These are phyloP conservation scores for Oxycera nigricornis DNA, from an alignment of 2,888 invertebrate genomes.

Conservation along the genomic window DNA sequence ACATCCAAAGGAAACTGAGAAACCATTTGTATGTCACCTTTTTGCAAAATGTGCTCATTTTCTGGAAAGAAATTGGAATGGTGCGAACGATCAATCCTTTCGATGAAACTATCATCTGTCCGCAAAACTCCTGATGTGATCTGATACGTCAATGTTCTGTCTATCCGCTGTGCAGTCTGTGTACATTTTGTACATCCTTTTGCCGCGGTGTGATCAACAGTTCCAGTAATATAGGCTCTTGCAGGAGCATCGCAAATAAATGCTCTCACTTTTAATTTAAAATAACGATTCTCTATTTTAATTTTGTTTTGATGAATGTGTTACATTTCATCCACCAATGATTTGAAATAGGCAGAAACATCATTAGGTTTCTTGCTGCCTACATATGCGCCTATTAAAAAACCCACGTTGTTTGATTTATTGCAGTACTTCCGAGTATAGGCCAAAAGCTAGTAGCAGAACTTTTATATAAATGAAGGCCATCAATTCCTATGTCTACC, in stretches of 20 bases:
- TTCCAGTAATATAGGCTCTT: slow-evolving; percentile 27
- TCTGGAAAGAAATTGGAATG: slow-evolving; percentile 24
- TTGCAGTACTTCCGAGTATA: too few species aligned
- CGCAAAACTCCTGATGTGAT: slow-evolving; percentile 21
- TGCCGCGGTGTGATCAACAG: slow-evolving; percentile 32
- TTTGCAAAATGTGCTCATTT: slow-evolving; percentile 18
- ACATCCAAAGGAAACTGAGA: slow-evolving; percentile 41
- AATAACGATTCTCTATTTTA: too few species aligned
- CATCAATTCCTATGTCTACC: too few species aligned
- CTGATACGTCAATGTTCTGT: slow-evolving; percentile 39
- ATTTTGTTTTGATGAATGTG: too few species aligned
- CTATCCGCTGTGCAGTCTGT: slow-evolving; percentile 41
- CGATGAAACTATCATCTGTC: slow-evolving; percentile 30
- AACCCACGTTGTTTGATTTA: too few species aligned
- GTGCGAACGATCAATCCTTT: slow-evolving; percentile 33
- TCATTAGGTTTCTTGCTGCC: too few species aligned
- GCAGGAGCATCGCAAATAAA: slow-evolving; percentile 21
- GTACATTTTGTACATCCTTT: slow-evolving; percentile 43
- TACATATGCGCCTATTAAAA: too few species aligned
- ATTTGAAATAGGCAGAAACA: too few species aligned
- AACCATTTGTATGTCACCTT: slow-evolving; percentile 28
- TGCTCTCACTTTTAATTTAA: slow-evolving; percentile 2
- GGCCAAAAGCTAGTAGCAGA: too few species aligned
- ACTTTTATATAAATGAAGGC: too few species aligned
- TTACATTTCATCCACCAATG: too few species aligned